These are phyloP conservation scores for Mus spicilegus DNA, from an alignment of 2,113 vertebrate species.

Conservation along the genomic window DNA sequence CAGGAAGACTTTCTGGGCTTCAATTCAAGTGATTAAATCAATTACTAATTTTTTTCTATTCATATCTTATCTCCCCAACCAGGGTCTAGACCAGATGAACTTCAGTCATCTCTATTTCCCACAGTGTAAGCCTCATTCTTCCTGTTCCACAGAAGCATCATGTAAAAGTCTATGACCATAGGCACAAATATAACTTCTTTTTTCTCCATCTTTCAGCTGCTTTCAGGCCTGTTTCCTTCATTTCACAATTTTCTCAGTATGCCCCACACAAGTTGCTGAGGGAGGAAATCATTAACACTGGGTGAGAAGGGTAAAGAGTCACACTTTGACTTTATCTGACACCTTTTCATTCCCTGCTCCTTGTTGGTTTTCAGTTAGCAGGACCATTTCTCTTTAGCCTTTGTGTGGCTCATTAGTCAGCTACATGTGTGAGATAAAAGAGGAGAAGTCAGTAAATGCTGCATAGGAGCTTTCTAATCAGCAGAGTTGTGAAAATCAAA, in stretches of 20 bases:
- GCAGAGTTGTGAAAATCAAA: conserved; percentile 45
- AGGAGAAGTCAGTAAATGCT: conserved; percentile 28
- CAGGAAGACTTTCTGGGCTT: not conserved
- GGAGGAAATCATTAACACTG: not conserved
- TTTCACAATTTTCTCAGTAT: not conserved
- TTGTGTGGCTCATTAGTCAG: conserved; percentile 32
- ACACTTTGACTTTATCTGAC: not conserved
- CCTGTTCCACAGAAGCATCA: not conserved
- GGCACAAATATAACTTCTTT: not conserved
- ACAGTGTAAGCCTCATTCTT: not conserved
- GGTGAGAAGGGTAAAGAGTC: not conserved
- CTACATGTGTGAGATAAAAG: conserved; percentile 45
- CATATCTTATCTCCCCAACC: not conserved
- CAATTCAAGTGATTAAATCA: not conserved
- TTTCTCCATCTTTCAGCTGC: not conserved
- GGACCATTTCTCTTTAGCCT: conserved; percentile 25
- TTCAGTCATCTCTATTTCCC: not conserved
- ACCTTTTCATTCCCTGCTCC: not conserved
- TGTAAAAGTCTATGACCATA: not conserved
- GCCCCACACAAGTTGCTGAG: not conserved
- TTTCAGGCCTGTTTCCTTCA: not conserved
- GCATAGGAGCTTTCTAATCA: conserved; percentile 1
- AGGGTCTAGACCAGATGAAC: not conserved
- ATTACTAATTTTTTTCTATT: not conserved
- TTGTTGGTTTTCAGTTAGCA: conserved; percentile 11